These are phyloP conservation scores for Lasioglossum albipes DNA, from an alignment of 1,140 invertebrate genomes.

Conservation along the genomic window DNA sequence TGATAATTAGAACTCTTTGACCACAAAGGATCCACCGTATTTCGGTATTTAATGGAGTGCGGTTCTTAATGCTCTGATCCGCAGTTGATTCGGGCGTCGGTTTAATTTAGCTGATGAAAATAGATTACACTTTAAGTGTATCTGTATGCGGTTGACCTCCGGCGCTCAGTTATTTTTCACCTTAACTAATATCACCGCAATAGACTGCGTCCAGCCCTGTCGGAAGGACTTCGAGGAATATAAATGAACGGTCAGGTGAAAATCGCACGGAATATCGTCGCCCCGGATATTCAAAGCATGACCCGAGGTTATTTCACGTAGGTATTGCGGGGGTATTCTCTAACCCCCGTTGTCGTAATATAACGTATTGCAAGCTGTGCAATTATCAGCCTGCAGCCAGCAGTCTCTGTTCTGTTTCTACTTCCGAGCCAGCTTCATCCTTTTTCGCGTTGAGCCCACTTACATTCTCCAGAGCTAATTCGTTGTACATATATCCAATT, in stretches of 20 bases:
- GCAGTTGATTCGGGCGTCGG: not conserved
- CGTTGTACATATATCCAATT: constrained; percentile 36
- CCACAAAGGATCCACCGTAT: not conserved
- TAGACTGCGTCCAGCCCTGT: not conserved
- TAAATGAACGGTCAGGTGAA: not conserved
- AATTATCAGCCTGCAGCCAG: constrained; percentile 47
- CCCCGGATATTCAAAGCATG: constrained; percentile 27
- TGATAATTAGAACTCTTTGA: not conserved
- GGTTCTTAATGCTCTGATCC: not conserved
- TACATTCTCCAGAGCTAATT: constrained; percentile 45
- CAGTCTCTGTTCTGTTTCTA: constrained; percentile 34
- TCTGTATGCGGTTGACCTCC: not conserved
- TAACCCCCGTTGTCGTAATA: constrained; percentile 41
- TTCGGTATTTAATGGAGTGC: not conserved
- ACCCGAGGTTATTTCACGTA: constrained; percentile 26
- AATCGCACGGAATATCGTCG: not conserved
- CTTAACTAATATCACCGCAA: not conserved
- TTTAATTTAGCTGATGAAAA: constrained; percentile 25
- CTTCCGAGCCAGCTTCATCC: not conserved
- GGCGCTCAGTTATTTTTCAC: constrained; percentile 22
- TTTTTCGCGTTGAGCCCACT: constrained; percentile 10
- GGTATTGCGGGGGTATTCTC: constrained; percentile 28
- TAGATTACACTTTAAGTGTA: constrained; percentile 13
- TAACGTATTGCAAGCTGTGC: constrained; percentile 44
- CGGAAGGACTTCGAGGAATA: constrained; percentile 5